These are phyloP conservation scores for Aphelenchoides besseyi DNA, from an alignment of 1,140 invertebrate species.

Conservation along the genomic window DNA sequence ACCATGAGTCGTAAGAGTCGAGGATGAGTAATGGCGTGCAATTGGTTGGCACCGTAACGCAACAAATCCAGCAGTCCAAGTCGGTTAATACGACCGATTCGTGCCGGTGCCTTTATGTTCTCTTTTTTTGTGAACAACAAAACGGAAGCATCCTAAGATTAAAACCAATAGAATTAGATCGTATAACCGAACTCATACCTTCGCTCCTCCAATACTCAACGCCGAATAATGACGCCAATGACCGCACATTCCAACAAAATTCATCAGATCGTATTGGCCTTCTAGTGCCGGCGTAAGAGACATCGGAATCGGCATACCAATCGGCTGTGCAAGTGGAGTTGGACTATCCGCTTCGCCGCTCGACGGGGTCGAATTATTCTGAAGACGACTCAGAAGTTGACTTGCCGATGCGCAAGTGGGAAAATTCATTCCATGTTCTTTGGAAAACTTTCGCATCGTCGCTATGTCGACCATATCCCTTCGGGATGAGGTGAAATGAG, in stretches of 20 bases:
- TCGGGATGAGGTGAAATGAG: not conserved
- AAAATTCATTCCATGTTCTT: not conserved
- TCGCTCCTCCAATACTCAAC: not conserved
- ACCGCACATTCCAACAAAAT: slow-evolving; percentile 5
- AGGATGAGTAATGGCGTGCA: slow-evolving; percentile 63
- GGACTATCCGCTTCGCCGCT: not conserved
- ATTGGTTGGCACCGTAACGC: slow-evolving; percentile 51
- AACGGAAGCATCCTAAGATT: slow-evolving; percentile 64
- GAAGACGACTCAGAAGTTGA: not conserved
- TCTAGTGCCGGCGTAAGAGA: not conserved
- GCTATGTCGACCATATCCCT: not conserved
- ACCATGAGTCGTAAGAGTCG: slow-evolving; percentile 63
- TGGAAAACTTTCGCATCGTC: slow-evolving; percentile 3
- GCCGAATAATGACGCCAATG: not conserved
- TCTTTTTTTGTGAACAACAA: slow-evolving; percentile 65
- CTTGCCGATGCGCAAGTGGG: not conserved
- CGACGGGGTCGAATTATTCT: slow-evolving; percentile 11
- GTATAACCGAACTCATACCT: not conserved
- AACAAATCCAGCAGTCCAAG: slow-evolving; percentile 64
- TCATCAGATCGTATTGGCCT: not conserved
- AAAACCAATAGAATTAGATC: slow-evolving; percentile 17
- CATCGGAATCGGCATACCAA: not conserved
- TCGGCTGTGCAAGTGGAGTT: not conserved
- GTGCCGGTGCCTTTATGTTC: slow-evolving; percentile 62
- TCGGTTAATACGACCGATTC: slow-evolving; percentile 48